Evolutionary conservation across 2,113 vertebrate genomes (phyloP), one percentile per base, ranked within the genome.

Genomic region (Anseranas semipalmata): DNA sequence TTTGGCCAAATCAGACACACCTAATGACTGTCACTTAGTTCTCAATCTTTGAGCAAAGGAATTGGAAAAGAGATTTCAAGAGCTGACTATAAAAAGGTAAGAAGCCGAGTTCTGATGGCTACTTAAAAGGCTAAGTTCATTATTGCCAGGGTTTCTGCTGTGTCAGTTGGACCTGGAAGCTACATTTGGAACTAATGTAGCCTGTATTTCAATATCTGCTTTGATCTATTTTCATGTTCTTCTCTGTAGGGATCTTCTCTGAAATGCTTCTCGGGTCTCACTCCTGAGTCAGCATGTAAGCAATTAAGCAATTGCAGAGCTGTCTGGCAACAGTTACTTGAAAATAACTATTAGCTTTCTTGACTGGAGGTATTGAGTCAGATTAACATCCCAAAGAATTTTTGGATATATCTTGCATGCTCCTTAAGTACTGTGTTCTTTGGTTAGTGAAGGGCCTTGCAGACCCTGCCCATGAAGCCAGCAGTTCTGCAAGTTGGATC

Each of bases 311-410:
- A 55, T 50, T 91, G 50, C 67, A 74, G 71, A 91, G 79, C 78
- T 77, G 63, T 56, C 79, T 93, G 79, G 87, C 79, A 80, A 81
- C 89, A 72, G 60, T 43, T 84, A 77, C 81, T 85, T 90, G 67
- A 66, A 96, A 95, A 96, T 83, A 90, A 56, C 86, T 75, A 93
- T 76, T 93, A 90, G 86, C 79, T 92, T 93, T 94, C 56, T 84
- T 86, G 27, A 88, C 85, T 86, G 72, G 53, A 93, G 71, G 59
- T 90, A 93, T 14, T 90, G 56, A 89, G 90, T 81, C 86, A 95
- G 65, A 87, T 67, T 94, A 95, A 90, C 70, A 89, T 35, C 60
- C 27, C 39, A 37, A 94, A 89, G 80, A 81, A 80, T 87, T 94
- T 95, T 68, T 93, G 56, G 76, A 85, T 89, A 15, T 33, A 48